A percentile compares a stretch with the other conserved stretches of the same genome.
Conservation (phyloP, 92 coral and sea anemone species). For the Porites divaricata region DNA sequence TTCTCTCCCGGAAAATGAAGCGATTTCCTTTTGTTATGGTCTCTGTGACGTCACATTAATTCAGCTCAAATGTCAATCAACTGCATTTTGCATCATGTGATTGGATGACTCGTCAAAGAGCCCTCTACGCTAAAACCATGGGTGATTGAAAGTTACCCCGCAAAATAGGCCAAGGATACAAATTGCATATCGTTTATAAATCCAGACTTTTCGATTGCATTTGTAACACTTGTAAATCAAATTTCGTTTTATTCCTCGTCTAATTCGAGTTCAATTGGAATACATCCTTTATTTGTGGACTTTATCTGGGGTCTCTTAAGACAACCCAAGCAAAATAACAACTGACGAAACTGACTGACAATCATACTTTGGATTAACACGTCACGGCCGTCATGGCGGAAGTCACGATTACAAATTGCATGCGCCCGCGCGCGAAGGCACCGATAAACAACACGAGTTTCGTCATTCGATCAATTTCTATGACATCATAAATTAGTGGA, state of each 20-base stretch:
- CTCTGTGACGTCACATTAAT: slow-evolving; percentile 91
- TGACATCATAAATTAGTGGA: background rate
- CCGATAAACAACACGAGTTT: background rate
- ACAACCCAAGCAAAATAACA: background rate
- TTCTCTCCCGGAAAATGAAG: slow-evolving; percentile 89
- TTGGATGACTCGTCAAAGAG: slow-evolving; percentile 80
- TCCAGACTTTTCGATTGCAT: slow-evolving; percentile 19
- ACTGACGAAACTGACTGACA: slow-evolving; percentile 1
- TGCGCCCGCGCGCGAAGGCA: slow-evolving; percentile 6
- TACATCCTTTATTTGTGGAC: background rate
- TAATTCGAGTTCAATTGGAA: background rate
- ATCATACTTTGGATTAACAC: slow-evolving; percentile 21
- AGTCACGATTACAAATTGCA: slow-evolving; percentile 25
- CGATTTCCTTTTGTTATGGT: slow-evolving; percentile 82
- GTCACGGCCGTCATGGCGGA: slow-evolving; percentile 46
- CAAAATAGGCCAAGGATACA: slow-evolving; percentile 34
- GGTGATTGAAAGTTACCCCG: slow-evolving; percentile 35
- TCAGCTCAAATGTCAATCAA: slow-evolving; percentile 74
- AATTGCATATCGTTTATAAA: background rate
- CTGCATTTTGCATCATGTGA: slow-evolving; percentile 49
- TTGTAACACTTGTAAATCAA: background rate
- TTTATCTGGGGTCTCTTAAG: background rate
- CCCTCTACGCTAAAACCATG: slow-evolving; percentile 37
- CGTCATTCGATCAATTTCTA: background rate
- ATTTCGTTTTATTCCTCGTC: background rate